Evolutionary conservation across 2,797 vertebrate species (phyloP).

Genomic region (Setipinna tenuifilis): DNA sequence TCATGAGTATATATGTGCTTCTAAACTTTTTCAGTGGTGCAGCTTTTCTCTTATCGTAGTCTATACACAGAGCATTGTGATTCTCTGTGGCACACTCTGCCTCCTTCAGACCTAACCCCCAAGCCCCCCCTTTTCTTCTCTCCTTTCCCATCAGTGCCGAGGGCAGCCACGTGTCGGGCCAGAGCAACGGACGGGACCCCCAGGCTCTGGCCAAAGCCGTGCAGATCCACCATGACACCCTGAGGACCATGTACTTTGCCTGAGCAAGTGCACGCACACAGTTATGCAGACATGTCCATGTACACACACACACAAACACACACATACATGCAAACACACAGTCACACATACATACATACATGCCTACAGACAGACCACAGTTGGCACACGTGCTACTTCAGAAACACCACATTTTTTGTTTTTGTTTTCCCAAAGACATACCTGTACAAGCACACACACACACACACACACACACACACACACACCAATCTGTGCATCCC

Average conservation of each 20-base stretch:
- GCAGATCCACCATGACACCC: slow-evolving; percentile 94
- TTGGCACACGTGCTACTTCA: neutral
- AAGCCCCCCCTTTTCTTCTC: neutral
- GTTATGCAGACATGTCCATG: slow-evolving; percentile 52
- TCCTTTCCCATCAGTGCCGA: slow-evolving; percentile 78
- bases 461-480: slow-evolving; percentile 35
- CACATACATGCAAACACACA: slow-evolving; percentile 52
- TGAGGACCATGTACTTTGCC: slow-evolving; percentile 96
- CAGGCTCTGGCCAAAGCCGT: slow-evolving; percentile 91
- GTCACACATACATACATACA: neutral
- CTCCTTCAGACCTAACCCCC: no score
- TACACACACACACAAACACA: slow-evolving; percentile 69
- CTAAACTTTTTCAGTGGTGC: no score
- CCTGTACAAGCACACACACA: slow-evolving; percentile 71
- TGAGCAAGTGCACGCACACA: slow-evolving; percentile 56
- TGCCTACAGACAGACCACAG: neutral
- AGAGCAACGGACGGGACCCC: slow-evolving; percentile 89
- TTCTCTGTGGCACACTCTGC: no score
- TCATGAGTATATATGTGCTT: no score
- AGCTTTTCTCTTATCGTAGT: no score
- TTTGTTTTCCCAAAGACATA: slow-evolving; percentile 57
- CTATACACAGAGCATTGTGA: no score
- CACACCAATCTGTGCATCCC: slow-evolving; percentile 63
- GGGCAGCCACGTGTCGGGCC: slow-evolving; percentile 91
- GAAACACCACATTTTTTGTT: no score